Percentiles rank a stretch among this genome's conserved stretches.
phyloP scores from a whole-genome alignment of 2,888 invertebrate genomes.

The Plagiodera versicolora region DNA sequence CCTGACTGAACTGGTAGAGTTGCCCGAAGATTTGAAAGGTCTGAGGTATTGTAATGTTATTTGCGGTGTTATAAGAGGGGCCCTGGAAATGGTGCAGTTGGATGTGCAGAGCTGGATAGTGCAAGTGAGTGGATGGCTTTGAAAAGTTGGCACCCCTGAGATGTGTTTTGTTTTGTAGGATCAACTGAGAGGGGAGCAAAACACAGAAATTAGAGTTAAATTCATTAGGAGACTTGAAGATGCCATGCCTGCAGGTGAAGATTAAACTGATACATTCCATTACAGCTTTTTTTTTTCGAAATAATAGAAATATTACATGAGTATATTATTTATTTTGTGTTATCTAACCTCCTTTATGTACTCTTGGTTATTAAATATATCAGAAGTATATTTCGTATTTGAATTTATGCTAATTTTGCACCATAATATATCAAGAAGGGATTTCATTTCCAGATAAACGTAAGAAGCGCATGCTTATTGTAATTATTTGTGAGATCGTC shows the following conservation, averaged over 20 bases:
- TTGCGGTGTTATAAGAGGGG: conserved; percentile 89
- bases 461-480: too few species aligned
- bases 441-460: too few species aligned
- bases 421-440: too few species aligned
- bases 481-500: too few species aligned
- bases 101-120: conserved; percentile 95
- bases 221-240: conserved; percentile 95
- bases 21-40: conserved; percentile 80
- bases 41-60: conserved; percentile 92
- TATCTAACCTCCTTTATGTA: neutral
- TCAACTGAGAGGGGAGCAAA: conserved; percentile 90
- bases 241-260: conserved; percentile 97
- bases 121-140: too few species aligned
- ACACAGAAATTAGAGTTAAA: conserved; percentile 92
- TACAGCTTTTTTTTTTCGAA: too few species aligned
- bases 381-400: neutral
- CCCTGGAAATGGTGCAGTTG: conserved; percentile 98
- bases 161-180: too few species aligned
- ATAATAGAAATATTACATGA: neutral
- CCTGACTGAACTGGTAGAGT: conserved; percentile 94
- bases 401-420: too few species aligned
- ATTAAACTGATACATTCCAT: too few species aligned
- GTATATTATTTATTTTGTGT: neutral
- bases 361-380: neutral
- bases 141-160: too few species aligned